Evolutionary conservation across 2,888 invertebrate genomes (phyloP).

Genomic region (Epinotia demarniana): DNA sequence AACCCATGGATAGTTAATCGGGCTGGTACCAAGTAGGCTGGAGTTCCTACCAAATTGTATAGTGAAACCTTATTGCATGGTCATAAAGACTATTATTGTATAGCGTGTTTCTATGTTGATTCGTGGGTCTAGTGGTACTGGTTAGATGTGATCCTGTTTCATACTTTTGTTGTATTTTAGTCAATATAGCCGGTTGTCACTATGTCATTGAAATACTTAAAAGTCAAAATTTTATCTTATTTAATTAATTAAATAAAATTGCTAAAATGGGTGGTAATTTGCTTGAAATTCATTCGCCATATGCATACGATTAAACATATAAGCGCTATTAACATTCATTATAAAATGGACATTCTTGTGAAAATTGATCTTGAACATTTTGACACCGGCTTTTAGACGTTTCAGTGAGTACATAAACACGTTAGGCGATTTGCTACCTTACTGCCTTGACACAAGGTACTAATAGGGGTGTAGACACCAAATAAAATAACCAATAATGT

Average conservation of each 20-base stretch:
- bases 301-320: too few species aligned
- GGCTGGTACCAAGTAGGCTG: constrained; percentile 41
- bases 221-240: too few species aligned
- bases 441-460: not conserved
- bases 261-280: too few species aligned
- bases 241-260: too few species aligned
- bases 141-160: constrained; percentile 37
- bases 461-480: not conserved
- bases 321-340: too few species aligned
- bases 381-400: too few species aligned
- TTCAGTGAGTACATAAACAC: not conserved
- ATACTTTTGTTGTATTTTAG: not conserved
- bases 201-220: too few species aligned
- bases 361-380: too few species aligned
- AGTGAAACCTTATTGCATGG: constrained; percentile 16
- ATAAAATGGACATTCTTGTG: too few species aligned
- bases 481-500: too few species aligned
- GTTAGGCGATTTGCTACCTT: not conserved
- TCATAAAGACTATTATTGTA: constrained; percentile 13
- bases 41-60: constrained; percentile 29
- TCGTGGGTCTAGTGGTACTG: constrained; percentile 20
- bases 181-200: too few species aligned
- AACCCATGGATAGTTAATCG: not conserved
- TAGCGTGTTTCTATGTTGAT: constrained; percentile 15
- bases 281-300: too few species aligned